These are phyloP conservation scores for Eulacestoma nigropectus DNA, from an alignment of 2,113 vertebrate genomes.

Conservation along the genomic window DNA sequence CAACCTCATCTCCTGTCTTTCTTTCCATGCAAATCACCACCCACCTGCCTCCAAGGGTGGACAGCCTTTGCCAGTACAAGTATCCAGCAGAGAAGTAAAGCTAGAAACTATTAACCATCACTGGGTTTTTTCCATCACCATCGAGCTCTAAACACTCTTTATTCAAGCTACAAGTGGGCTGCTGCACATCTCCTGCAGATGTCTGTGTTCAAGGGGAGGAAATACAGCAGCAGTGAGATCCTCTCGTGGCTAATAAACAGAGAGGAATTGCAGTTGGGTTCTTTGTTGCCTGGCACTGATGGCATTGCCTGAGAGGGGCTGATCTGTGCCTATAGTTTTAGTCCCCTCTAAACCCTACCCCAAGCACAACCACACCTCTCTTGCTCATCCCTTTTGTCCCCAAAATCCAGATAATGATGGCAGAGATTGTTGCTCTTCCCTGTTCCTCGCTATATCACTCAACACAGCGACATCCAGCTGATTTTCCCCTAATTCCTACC, in stretches of 20 bases:
- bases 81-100: slow-evolving; percentile 27
- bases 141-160: background rate
- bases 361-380: background rate
- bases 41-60: slow-evolving; percentile 52
- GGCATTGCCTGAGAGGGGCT: background rate
- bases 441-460: background rate
- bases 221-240: background rate
- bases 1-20: background rate
- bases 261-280: background rate
- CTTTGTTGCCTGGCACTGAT: background rate
- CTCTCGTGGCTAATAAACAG: slow-evolving; percentile 13
- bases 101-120: background rate
- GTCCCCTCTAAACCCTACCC: background rate
- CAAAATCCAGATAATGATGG: background rate
- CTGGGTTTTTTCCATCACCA: slow-evolving; percentile 3
- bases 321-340: background rate
- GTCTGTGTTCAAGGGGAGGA: background rate
- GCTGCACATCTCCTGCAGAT: slow-evolving; percentile 38
- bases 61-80: slow-evolving; percentile 53
- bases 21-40: slow-evolving; percentile 49
- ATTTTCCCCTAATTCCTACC: background rate
- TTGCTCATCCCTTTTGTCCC: background rate
- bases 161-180: slow-evolving; percentile 39
- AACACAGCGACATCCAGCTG: background rate
- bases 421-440: background rate